Evolutionary conservation across 2,113 vertebrate species (phyloP), one percentile per base, ranked within the genome.

Genomic region (Coturnix japonica): DNA sequence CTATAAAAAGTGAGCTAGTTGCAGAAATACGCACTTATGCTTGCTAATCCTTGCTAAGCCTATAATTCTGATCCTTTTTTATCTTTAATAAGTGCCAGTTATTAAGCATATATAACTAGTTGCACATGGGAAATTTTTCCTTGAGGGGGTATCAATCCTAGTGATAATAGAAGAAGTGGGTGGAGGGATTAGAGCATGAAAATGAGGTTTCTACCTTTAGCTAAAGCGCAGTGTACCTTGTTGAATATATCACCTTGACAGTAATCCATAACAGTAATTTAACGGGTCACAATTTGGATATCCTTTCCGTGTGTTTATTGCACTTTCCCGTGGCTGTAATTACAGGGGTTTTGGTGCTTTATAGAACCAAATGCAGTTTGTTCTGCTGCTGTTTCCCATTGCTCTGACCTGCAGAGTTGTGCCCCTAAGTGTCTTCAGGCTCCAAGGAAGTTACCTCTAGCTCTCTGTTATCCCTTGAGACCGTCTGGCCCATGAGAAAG

Each of bases 1-100:
- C 92, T 95, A 96, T 94, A 96, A 96, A 96, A 95, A 96, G 94
- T 95, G 80, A 94, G 87, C 88, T 78, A 78, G 94, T 91, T 95
- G 94, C 95, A 94, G 88, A 95, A 96, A 96, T 95, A 90, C 0
- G 5, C 88, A 60, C 57, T 96, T 91, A 69, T 9, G 73, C 57
- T 94, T 83, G 73, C 90, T 95, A 96, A 96, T 93, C 91, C 94
- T 94, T 90, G 26, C 88, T 95, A 95, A 95, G 76, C 85, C 92
- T 94, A 33, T 95, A 96, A 94, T 96, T 95, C 92, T 83, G 90
- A 84, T 93, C 88, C 93, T 78, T 95, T 96, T 96, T 95, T 96
- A 94, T 93, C 93, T 95, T 94, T 95, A 93, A 90, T 95, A 95
- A 86, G 76, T 94, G 85, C 75, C 72, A 81, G 57, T 95, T 94